Evolutionary conservation across 1,140 invertebrate genomes (phyloP).

Genomic region (Philopotamus ludificatus): DNA sequence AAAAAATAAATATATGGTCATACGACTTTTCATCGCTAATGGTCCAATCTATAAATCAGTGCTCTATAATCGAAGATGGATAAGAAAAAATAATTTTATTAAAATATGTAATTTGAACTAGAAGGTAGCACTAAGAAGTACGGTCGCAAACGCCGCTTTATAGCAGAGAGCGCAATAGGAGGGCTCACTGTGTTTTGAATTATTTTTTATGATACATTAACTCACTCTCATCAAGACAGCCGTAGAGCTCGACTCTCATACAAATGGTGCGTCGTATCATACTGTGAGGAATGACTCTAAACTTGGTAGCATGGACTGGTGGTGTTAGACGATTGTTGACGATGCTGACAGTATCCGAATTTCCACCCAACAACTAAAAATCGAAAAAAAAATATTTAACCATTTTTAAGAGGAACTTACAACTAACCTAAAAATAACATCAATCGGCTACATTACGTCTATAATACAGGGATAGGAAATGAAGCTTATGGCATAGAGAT

Average conservation of each 20-base stretch:
- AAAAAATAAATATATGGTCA: slow-evolving; percentile 11
- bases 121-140: background rate
- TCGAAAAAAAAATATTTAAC: background rate
- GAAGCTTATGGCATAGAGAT: too few species aligned
- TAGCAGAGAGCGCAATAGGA: too few species aligned
- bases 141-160: too few species aligned
- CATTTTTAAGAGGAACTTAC: too few species aligned
- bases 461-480: too few species aligned
- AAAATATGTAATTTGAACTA: too few species aligned
- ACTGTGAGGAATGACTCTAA: slow-evolving; percentile 68
- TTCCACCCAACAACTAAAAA: slow-evolving; percentile 62
- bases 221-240: slow-evolving; percentile 62
- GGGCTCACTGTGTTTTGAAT: background rate
- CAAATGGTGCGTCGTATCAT: slow-evolving; percentile 68
- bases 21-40: too few species aligned
- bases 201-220: slow-evolving; percentile 13
- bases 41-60: too few species aligned
- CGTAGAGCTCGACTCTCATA: slow-evolving; percentile 67
- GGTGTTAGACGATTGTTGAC: slow-evolving; percentile 65
- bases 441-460: too few species aligned
- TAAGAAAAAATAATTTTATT: too few species aligned
- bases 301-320: slow-evolving; percentile 63
- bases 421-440: too few species aligned
- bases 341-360: slow-evolving; percentile 67
- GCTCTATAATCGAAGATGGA: too few species aligned